Percentiles rank a stretch among this genome's conserved stretches.
These are phyloP conservation scores for Natator depressus DNA, from an alignment of 2,113 vertebrate species.

Conservation along the genomic window DNA sequence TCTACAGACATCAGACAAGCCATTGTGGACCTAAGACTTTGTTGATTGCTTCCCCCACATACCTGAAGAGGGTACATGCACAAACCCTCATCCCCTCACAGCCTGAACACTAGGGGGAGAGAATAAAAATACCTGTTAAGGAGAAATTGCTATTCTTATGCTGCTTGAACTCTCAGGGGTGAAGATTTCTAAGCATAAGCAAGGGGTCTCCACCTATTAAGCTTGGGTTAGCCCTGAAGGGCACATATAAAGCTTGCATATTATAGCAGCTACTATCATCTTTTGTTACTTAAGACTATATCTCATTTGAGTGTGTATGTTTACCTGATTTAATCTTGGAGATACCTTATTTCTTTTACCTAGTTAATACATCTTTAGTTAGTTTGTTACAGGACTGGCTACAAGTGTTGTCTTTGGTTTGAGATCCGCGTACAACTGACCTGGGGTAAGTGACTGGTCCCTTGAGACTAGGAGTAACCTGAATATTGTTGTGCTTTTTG, in stretches of 20 bases:
- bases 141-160: background rate
- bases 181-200: background rate
- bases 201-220: background rate
- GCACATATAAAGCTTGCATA: background rate
- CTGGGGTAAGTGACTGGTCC: too few species aligned
- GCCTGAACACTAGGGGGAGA: background rate
- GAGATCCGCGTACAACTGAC: too few species aligned
- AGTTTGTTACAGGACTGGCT: too few species aligned
- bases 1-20: background rate
- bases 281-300: too few species aligned
- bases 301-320: too few species aligned
- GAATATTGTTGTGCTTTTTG: too few species aligned
- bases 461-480: too few species aligned
- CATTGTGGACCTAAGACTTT: background rate
- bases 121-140: background rate
- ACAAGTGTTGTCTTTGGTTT: too few species aligned
- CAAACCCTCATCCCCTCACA: background rate
- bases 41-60: background rate
- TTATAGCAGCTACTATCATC: background rate
- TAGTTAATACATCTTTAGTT: too few species aligned
- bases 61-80: background rate
- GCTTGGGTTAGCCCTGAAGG: too few species aligned
- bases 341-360: too few species aligned
- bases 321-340: too few species aligned
- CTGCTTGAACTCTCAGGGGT: background rate